Conservation (phyloP, 2,888 invertebrate genomes). For the Chymomyza amoena region DNA sequence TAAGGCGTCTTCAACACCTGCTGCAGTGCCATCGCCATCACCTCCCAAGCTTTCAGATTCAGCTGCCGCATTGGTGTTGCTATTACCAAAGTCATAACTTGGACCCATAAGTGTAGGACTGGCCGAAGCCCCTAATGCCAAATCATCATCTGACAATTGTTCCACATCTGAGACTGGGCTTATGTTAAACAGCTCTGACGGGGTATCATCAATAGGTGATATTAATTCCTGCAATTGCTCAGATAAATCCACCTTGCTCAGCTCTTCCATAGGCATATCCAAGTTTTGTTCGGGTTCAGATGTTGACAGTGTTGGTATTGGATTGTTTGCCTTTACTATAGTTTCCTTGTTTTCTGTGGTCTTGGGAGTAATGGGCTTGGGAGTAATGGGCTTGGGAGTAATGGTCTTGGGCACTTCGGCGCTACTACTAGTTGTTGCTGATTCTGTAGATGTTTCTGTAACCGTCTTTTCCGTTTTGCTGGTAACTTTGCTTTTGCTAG, state of each 20-base stretch:
- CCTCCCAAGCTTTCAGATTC: conserved; percentile 10
- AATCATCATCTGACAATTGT: conserved; percentile 76
- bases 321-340: conserved; percentile 12
- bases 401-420: not conserved
- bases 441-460: not conserved
- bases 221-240: conserved; percentile 40
- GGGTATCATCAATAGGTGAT: conserved; percentile 49
- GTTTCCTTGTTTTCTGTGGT: not conserved
- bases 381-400: too few relatives aligned
- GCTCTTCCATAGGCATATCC: conserved; percentile 18
- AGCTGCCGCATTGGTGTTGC: conserved; percentile 25
- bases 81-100: conserved; percentile 28
- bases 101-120: conserved; percentile 72
- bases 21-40: conserved; percentile 12
- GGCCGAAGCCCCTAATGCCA: conserved; percentile 78
- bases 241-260: conserved; percentile 43
- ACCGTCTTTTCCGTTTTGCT: conserved; percentile 1
- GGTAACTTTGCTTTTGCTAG: conserved; percentile 50
- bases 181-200: conserved; percentile 66
- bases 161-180: conserved; percentile 76
- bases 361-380: not conserved
- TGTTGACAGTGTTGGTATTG: conserved; percentile 1
- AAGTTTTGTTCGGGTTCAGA: conserved; percentile 3
- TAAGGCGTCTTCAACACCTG: not conserved
- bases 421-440: not conserved